Base-by-base conservation (phyloP, 1,140 invertebrate species). In the Drosophila tsacasi region DNA sequence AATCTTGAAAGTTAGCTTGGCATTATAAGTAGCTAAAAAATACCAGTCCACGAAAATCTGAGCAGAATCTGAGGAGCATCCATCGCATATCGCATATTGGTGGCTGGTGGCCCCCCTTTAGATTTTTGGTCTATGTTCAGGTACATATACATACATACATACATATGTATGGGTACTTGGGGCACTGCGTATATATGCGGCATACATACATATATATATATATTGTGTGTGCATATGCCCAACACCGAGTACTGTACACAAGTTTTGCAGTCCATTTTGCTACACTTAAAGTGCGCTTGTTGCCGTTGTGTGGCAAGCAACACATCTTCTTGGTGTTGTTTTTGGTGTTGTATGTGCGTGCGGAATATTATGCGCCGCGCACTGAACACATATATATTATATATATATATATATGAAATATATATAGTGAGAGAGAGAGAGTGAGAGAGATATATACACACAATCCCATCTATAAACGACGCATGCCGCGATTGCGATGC, bases 231-330 rank as follows among this genome's bases (percentile, higher is more conserved):
- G 57, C 64, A 63, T 79, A 61, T 78, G 82, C 42, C 54, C 65
- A 39, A 52, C 47, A 49, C 25, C 25, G 71, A 77, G 78, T 79
- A 76, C 75, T 82, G 83, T 86, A 82, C 83, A 86, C 76, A 71
- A 74, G 83, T 85, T 85, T 85, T 85, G 83, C 83, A 85, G 83
- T 86, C 75, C 75, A 85, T 82, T 85, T 82, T 85, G 83, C 83
- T 86, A 86, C 83, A 85, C 83, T 85, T 85, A 79, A 82, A 86
- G 83, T 85, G 83, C 83, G 83, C 76, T 84, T 84, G 81, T 79
- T 83, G 79, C 80, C 81, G 57, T 37, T 54, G 69, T 30, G 35
- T 73, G 60, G 50, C 50, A 49, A 19, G 49, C 65, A 58, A 44
- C 67, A 44, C 67, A 74, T 39, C 71, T 44, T 77, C 55, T 71